Evolutionary conservation across 2,888 invertebrate genomes (phyloP).

Genomic region (Blastobasis adustella): DNA sequence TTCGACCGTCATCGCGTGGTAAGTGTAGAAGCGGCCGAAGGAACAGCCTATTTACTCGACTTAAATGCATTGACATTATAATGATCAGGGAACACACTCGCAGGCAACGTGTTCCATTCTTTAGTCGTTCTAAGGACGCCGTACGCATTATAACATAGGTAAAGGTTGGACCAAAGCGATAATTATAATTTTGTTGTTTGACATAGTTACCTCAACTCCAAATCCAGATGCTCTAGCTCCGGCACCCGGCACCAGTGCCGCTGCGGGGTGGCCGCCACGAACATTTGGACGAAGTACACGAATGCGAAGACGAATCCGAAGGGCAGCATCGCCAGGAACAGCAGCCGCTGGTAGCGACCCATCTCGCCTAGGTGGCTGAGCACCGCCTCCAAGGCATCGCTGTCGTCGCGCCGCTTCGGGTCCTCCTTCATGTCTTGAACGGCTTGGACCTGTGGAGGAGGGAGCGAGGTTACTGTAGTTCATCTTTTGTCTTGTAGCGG

Average conservation of each 20-base stretch:
- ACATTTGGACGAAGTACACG: constrained; percentile 62
- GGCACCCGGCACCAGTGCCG: constrained; percentile 57
- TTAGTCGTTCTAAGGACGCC: no score
- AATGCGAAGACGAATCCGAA: constrained; percentile 58
- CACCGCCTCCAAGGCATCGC: constrained; percentile 42
- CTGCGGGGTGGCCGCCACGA: constrained; percentile 54
- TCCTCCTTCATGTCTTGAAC: constrained; percentile 33
- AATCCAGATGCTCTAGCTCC: constrained; percentile 39
- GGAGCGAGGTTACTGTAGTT: no score
- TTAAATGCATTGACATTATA: no score
- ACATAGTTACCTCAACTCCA: constrained; percentile 38
- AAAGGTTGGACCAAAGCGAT: no score
- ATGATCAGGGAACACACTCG: no score
- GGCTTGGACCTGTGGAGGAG: neutral
- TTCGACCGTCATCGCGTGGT: no score
- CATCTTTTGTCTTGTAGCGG: no score
- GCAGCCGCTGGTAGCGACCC: constrained; percentile 53
- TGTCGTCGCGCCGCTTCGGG: constrained; percentile 22
- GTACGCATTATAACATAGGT: no score
- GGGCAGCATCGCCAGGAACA: constrained; percentile 52
- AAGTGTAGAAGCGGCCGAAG: no score
- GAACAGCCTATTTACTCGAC: no score
- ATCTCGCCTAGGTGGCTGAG: constrained; percentile 53
- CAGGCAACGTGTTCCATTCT: no score
- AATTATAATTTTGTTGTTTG: no score